phyloP scores from a whole-genome alignment of 2,797 vertebrate species.

The Merluccius polli region DNA sequence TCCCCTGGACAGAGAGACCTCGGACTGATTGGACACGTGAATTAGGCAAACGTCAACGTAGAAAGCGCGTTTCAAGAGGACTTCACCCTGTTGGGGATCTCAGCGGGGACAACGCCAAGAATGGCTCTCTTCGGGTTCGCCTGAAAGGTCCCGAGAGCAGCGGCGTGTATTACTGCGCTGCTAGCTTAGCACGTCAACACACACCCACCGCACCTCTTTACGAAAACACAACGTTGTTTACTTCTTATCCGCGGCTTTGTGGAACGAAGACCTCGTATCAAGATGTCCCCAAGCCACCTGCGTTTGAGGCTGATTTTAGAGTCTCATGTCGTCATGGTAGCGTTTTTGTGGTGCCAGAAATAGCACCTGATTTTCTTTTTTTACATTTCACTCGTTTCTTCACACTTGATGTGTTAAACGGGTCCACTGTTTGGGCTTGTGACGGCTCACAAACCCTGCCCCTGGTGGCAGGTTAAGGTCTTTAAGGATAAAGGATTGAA shows the following conservation, averaged over 20 bases:
- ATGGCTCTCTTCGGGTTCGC: neutral
- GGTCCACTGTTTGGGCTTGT: too few species aligned
- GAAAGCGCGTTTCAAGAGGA: neutral
- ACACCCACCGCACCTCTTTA: neutral
- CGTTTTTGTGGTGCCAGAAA: too few species aligned
- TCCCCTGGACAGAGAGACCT: slow-evolving; percentile 18
- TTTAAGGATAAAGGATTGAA: too few species aligned
- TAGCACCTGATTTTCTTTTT: too few species aligned
- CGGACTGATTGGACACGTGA: slow-evolving; percentile 38
- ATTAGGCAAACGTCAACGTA: slow-evolving; percentile 6
- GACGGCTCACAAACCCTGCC: too few species aligned
- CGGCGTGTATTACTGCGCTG: neutral
- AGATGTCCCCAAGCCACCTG: neutral
- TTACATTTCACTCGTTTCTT: too few species aligned
- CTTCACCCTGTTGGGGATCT: neutral
- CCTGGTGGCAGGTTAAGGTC: too few species aligned
- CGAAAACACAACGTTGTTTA: neutral
- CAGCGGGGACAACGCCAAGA: neutral
- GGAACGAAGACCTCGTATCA: neutral
- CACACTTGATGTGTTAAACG: too few species aligned
- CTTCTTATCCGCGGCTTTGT: neutral
- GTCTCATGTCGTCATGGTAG: too few species aligned
- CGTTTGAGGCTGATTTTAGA: neutral
- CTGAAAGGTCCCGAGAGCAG: neutral
- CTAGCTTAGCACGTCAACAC: neutral